Conservation (phyloP, 2,113 vertebrate species). For the Apistogramma diplotaenia region DNA sequence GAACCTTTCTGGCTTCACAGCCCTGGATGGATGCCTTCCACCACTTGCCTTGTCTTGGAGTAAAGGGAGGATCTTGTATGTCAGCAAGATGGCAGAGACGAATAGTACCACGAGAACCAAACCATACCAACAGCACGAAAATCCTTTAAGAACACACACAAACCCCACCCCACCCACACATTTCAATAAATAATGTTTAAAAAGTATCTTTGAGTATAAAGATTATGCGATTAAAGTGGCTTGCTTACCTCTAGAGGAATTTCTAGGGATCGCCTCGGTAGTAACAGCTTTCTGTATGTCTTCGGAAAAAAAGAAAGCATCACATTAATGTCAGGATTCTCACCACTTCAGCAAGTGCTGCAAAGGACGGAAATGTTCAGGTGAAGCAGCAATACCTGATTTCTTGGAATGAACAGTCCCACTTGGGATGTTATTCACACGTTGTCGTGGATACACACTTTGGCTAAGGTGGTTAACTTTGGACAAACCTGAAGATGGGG, state of each 20-base stretch:
- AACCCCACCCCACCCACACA: not conserved
- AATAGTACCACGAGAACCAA: conserved; percentile 45
- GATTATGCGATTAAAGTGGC: not conserved
- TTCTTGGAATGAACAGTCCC: not conserved
- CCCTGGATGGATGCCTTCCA: not conserved
- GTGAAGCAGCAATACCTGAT: conserved; percentile 47
- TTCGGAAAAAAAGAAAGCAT: conserved; percentile 3
- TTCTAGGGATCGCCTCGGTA: not conserved
- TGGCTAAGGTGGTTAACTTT: not conserved
- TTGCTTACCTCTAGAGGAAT: conserved; percentile 37
- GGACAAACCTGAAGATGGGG: not conserved
- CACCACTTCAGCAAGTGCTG: not conserved
- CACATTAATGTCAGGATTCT: not conserved
- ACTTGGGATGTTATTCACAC: conserved; percentile 27
- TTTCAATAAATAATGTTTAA: not conserved
- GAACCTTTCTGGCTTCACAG: conserved; percentile 23
- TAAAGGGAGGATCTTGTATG: not conserved
- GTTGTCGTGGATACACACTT: not conserved
- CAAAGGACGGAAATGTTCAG: not conserved
- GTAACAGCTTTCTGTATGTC: conserved; percentile 13
- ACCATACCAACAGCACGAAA: not conserved
- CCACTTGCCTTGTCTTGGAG: not conserved
- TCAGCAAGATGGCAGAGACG: conserved; percentile 10
- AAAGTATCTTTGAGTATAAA: not conserved
- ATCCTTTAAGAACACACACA: conserved; percentile 38